A percentile compares a stretch with the other conserved stretches of the same genome.
These are phyloP conservation scores for Valencia hispanica DNA, from an alignment of 2,797 vertebrate species.

Conservation along the genomic window DNA sequence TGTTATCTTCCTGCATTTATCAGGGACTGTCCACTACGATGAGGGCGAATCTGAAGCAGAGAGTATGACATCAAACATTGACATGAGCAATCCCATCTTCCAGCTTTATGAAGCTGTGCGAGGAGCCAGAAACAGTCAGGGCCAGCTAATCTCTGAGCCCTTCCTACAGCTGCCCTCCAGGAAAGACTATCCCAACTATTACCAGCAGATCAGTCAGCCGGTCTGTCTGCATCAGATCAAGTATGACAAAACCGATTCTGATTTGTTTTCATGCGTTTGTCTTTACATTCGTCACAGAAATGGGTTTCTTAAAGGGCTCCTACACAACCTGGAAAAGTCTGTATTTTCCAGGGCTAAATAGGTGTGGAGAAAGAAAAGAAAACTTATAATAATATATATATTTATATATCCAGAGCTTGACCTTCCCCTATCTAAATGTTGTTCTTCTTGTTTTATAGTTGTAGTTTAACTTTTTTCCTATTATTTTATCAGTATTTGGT, in stretches of 20 bases:
- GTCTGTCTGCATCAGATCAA: conserved; percentile 95
- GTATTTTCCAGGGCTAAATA: background rate
- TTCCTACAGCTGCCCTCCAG: conserved; percentile 96
- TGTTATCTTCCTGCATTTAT: background rate
- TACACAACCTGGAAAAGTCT: background rate
- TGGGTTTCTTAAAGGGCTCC: conserved; percentile 4
- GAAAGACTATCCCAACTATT: conserved; percentile 98
- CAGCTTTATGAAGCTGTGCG: conserved; percentile 95
- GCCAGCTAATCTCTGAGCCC: conserved; percentile 95
- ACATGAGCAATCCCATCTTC: conserved; percentile 93
- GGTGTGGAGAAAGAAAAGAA: background rate
- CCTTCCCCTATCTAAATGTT: background rate
- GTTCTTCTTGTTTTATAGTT: too few species aligned
- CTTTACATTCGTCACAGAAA: background rate
- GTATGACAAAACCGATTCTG: conserved; percentile 73
- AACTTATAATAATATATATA: background rate
- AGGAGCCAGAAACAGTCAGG: conserved; percentile 93
- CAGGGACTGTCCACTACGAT: conserved; percentile 93
- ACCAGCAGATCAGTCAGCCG: conserved; percentile 94
- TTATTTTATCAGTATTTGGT: background rate
- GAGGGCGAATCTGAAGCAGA: conserved; percentile 96
- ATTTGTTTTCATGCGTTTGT: background rate
- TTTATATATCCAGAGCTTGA: background rate
- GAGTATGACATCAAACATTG: conserved; percentile 94
- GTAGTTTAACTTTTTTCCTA: background rate